These are phyloP conservation scores for Sarcophaga peregrina DNA, from an alignment of 1,140 invertebrate species.

Conservation along the genomic window DNA sequence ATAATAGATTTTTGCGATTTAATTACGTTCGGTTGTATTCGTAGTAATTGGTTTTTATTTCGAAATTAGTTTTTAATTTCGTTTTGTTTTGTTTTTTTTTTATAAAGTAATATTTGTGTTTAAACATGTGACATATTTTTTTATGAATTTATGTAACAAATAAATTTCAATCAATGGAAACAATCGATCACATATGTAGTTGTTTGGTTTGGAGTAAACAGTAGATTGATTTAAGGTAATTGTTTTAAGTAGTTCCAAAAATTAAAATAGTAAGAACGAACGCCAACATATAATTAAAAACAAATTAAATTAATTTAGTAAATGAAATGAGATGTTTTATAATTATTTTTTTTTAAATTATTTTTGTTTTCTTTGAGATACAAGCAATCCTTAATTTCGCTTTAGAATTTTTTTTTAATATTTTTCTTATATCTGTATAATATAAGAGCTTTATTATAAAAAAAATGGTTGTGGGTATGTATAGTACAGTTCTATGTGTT, in stretches of 20 bases:
- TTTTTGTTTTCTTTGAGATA: no score
- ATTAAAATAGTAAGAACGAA: neutral
- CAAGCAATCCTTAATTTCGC: no score
- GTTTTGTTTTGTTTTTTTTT: neutral
- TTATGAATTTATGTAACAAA: constrained; percentile 3
- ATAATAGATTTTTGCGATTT: constrained; percentile 6
- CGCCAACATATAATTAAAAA: constrained; percentile 11
- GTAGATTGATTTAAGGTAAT: constrained; percentile 3
- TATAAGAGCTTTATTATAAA: no score
- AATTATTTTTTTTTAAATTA: no score
- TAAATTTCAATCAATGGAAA: constrained; percentile 10
- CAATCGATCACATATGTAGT: constrained; percentile 5
- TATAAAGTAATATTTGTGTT: neutral
- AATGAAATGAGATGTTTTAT: neutral
- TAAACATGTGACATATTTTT: neutral
- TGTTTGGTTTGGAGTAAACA: neutral
- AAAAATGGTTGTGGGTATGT: no score
- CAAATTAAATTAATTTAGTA: constrained; percentile 6
- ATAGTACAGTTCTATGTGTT: no score
- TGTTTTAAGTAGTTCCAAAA: constrained; percentile 18
- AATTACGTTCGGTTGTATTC: constrained; percentile 28
- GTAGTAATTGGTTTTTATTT: neutral
- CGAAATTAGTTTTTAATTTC: neutral
- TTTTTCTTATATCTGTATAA: no score
- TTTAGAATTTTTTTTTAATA: no score